phyloP scores from a whole-genome alignment of 2,113 vertebrate genomes.

The Thalassarche chlororhynchos region DNA sequence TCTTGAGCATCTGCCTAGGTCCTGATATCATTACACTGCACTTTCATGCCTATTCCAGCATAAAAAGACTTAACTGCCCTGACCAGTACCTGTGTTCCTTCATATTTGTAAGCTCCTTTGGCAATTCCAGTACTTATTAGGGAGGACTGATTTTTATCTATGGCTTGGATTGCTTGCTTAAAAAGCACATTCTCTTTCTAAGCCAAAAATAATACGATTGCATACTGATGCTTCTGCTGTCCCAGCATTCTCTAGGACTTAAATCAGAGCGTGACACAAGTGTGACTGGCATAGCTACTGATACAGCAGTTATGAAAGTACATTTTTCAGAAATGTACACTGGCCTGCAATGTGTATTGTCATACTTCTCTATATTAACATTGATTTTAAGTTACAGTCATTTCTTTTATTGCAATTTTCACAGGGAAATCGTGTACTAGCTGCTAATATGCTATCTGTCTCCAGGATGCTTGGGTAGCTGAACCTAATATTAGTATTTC shows the following conservation, averaged over 20 bases:
- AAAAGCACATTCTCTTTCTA: background rate
- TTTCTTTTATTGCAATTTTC: constrained; percentile 12
- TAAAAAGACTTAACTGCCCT: background rate
- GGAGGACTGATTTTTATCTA: constrained; percentile 11
- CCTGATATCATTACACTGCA: background rate
- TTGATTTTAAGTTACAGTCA: constrained; percentile 21
- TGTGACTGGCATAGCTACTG: background rate
- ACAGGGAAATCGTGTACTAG: background rate
- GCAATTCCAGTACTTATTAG: background rate
- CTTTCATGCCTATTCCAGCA: background rate
- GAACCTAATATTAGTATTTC: background rate
- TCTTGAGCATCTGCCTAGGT: background rate
- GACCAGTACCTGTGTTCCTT: background rate
- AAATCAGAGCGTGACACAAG: background rate
- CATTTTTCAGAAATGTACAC: constrained; percentile 6
- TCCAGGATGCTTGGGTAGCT: background rate
- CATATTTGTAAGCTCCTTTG: constrained; percentile 4
- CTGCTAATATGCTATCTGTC: background rate
- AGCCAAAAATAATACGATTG: background rate
- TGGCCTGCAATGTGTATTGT: background rate
- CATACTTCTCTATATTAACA: constrained; percentile 2
- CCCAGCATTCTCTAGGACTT: background rate
- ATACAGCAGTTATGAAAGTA: background rate
- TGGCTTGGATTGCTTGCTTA: background rate
- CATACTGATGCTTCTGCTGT: background rate